Evolutionary conservation across 2,113 vertebrate species (phyloP).

Genomic region (Dissostichus mawsoni): DNA sequence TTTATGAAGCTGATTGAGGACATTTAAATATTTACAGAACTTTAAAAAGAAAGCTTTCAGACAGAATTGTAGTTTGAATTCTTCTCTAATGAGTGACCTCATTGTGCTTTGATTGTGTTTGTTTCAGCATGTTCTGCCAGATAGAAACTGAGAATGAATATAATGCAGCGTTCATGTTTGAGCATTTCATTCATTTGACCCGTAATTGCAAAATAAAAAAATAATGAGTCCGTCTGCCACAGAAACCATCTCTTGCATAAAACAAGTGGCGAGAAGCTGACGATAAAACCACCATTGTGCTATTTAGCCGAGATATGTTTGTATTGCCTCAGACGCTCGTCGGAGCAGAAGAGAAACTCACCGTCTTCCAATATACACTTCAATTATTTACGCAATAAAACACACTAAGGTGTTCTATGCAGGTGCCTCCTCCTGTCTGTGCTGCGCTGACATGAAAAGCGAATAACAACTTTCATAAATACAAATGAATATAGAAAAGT

Average conservation of each 20-base stretch:
- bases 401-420: slow-evolving; percentile 9
- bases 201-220: slow-evolving; percentile 60
- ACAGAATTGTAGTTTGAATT: neutral
- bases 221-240: slow-evolving; percentile 47
- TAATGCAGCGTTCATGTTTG: slow-evolving; percentile 28
- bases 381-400: slow-evolving; percentile 56
- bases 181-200: slow-evolving; percentile 59
- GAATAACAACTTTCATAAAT: slow-evolving; percentile 35
- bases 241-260: slow-evolving; percentile 12
- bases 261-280: slow-evolving; percentile 24
- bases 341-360: slow-evolving; percentile 47
- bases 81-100: slow-evolving; percentile 22
- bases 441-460: slow-evolving; percentile 19
- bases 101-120: slow-evolving; percentile 22
- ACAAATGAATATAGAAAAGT: slow-evolving; percentile 17
- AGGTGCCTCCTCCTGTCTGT: slow-evolving; percentile 36
- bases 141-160: slow-evolving; percentile 48
- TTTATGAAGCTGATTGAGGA: too few species aligned
- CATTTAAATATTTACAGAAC: neutral
- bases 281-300: slow-evolving; percentile 15
- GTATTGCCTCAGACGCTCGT: slow-evolving; percentile 36
- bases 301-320: slow-evolving; percentile 42
- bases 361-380: slow-evolving; percentile 55
- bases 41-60: neutral
- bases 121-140: slow-evolving; percentile 11